Percentiles rank a stretch among this genome's conserved stretches.
These are phyloP conservation scores for Hyla sarda DNA, from an alignment of 2,113 vertebrate genomes.

Conservation along the genomic window DNA sequence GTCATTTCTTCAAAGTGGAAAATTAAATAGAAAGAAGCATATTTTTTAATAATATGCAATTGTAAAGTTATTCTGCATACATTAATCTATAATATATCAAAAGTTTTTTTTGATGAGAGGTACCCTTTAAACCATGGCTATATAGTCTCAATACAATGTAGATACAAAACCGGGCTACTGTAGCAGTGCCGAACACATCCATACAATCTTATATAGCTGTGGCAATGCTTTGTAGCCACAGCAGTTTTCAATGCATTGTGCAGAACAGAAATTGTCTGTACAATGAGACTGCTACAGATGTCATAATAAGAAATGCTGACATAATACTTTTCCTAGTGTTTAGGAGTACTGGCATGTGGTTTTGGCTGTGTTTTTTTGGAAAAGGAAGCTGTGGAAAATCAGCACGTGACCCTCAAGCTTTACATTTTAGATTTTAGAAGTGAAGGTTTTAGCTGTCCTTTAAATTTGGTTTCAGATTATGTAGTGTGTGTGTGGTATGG, in stretches of 20 bases:
- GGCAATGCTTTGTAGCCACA: neutral
- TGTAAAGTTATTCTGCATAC: too few relatives aligned
- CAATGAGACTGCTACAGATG: neutral
- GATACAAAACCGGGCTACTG: neutral
- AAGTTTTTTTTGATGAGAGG: too few relatives aligned
- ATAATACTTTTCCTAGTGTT: neutral
- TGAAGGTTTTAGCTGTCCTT: constrained; percentile 32
- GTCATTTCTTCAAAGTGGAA: too few relatives aligned
- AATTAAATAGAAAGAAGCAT: too few relatives aligned
- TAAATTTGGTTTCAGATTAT: neutral
- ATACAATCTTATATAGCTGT: neutral
- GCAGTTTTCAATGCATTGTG: too few relatives aligned
- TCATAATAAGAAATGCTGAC: constrained; percentile 11
- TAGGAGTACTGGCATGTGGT: neutral
- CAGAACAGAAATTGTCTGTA: neutral
- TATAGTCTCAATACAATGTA: neutral
- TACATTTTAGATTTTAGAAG: neutral
- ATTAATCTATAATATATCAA: too few relatives aligned
- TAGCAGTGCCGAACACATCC: too few relatives aligned
- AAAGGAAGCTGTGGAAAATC: constrained; percentile 15
- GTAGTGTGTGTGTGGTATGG: constrained; percentile 8
- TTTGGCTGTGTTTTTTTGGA: constrained; percentile 21
- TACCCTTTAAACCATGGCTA: too few relatives aligned
- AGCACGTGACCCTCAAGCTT: constrained; percentile 8
- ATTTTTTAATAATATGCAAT: too few relatives aligned